These are phyloP conservation scores for Arctopsyche grandis DNA, from an alignment of 1,140 invertebrate species.

Conservation along the genomic window DNA sequence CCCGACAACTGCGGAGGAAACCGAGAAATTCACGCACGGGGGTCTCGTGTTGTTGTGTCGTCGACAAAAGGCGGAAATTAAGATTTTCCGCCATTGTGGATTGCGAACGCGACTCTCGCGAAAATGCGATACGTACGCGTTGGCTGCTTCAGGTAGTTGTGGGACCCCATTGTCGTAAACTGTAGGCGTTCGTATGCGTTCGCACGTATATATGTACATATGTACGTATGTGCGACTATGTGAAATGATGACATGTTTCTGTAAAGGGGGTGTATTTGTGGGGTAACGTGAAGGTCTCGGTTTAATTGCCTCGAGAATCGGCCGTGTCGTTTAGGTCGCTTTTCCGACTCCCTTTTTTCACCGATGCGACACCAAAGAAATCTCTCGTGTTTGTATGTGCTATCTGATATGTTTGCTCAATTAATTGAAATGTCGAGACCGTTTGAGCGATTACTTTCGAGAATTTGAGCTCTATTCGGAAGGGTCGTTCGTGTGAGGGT, in stretches of 20 bases:
- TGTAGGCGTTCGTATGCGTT: background rate
- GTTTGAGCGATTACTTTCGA: conserved; percentile 43
- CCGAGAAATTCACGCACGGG: conserved; percentile 15
- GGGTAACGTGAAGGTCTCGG: too few species aligned
- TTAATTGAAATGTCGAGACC: conserved; percentile 45
- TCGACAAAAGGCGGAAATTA: conserved; percentile 22
- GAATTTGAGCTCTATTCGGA: background rate
- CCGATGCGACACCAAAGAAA: too few species aligned
- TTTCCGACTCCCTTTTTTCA: too few species aligned
- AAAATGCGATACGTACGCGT: conserved; percentile 10
- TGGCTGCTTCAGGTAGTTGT: background rate
- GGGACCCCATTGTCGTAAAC: too few species aligned
- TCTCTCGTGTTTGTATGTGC: background rate
- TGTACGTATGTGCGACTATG: too few species aligned
- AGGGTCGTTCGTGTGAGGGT: background rate
- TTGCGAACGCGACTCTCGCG: background rate
- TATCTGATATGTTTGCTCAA: conserved; percentile 25
- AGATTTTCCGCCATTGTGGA: conserved; percentile 26
- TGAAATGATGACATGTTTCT: too few species aligned
- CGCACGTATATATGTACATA: background rate
- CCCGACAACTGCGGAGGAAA: background rate
- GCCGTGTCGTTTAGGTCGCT: too few species aligned
- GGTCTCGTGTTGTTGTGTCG: background rate
- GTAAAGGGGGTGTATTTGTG: too few species aligned
- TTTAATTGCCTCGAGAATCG: too few species aligned